Evolutionary conservation across 92 coral and sea anemone genomes (phyloP).

Genomic region (Isaurus tuberculatus): DNA sequence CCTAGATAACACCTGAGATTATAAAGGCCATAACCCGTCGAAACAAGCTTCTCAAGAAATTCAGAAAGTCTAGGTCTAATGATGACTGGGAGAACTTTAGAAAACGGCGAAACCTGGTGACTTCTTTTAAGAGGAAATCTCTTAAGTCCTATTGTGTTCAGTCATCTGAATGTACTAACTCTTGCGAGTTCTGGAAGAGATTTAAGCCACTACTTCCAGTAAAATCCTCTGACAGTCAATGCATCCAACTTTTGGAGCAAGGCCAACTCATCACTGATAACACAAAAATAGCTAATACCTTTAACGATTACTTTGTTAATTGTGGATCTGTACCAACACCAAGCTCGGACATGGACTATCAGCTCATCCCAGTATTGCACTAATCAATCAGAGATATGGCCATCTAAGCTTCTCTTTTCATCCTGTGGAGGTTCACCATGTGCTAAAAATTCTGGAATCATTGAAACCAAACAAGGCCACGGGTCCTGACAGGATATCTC

Average conservation of each 20-base stretch:
- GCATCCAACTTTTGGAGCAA: conserved; percentile 8
- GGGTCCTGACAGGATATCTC: conserved; percentile 6
- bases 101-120: conserved; percentile 26
- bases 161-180: conserved; percentile 43
- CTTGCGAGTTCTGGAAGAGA: conserved; percentile 56
- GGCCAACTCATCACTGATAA: conserved; percentile 14
- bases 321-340: conserved; percentile 1
- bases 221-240: neutral
- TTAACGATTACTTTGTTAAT: conserved; percentile 4
- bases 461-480: conserved; percentile 28
- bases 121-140: conserved; percentile 46
- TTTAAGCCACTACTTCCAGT: conserved; percentile 53
- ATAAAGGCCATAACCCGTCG: too few relatives aligned
- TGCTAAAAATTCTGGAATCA: conserved; percentile 4
- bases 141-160: conserved; percentile 44
- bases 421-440: conserved; percentile 10
- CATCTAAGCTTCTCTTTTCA: conserved; percentile 23
- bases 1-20: too few relatives aligned
- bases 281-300: conserved; percentile 16
- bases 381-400: conserved; percentile 3
- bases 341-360: conserved; percentile 8
- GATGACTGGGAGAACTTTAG: conserved; percentile 27
- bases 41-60: too few relatives aligned
- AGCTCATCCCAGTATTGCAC: conserved; percentile 8
- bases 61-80: conserved; percentile 21